Conservation (phyloP, 2,797 vertebrate species). For the Smutsia gigantea region DNA sequence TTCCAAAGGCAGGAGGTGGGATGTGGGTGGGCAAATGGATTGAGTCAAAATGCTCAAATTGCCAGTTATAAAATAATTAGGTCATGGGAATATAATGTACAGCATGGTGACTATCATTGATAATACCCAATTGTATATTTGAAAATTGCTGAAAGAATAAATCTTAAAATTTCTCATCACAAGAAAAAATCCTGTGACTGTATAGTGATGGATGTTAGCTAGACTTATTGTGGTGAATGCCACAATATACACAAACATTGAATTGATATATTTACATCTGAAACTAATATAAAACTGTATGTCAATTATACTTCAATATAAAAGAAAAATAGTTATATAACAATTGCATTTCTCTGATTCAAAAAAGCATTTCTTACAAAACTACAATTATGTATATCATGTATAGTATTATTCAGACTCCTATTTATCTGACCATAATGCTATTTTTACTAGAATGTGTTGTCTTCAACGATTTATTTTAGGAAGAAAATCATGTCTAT, state of each 20-base stretch:
- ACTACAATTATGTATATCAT: neutral
- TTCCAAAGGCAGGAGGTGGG: neutral
- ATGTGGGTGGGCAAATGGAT: neutral
- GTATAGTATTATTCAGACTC: neutral
- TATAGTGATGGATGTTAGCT: neutral
- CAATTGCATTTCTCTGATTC: neutral
- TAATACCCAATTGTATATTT: neutral
- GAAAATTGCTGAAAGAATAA: neutral
- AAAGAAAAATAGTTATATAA: neutral
- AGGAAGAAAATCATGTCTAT: neutral
- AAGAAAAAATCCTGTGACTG: neutral
- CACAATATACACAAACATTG: neutral
- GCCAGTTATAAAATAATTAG: neutral
- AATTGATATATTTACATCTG: neutral
- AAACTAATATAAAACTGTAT: neutral
- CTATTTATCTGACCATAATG: neutral
- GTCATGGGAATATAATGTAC: neutral
- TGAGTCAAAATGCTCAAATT: neutral
- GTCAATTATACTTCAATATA: neutral
- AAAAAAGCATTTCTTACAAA: neutral
- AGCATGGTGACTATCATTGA: neutral
- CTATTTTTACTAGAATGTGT: constrained; percentile 7
- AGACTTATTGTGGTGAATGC: neutral
- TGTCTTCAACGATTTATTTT: constrained; percentile 1
- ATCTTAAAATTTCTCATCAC: neutral